A percentile compares a stretch with the other conserved stretches of the same genome.
These are phyloP conservation scores for Apantesis nais DNA, from an alignment of 2,888 invertebrate species.

Conservation along the genomic window DNA sequence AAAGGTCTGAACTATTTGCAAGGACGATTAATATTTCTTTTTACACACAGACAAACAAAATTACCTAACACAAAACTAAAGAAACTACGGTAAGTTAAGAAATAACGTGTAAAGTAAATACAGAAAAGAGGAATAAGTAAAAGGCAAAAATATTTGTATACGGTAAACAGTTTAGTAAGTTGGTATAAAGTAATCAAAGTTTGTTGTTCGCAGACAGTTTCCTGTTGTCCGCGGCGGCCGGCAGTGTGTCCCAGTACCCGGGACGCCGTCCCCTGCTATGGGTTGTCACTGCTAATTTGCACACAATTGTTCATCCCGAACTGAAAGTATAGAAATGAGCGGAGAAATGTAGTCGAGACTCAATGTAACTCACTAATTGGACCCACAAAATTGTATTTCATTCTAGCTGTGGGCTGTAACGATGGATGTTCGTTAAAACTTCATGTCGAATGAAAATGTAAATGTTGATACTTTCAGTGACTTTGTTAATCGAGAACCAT, in stretches of 20 bases:
- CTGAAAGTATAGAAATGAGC: constrained; percentile 78
- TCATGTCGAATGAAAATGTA: constrained; percentile 64
- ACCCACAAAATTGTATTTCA: constrained; percentile 65
- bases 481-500: constrained; percentile 58
- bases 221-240: constrained; percentile 15
- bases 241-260: constrained; percentile 57
- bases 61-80: neutral
- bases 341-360: constrained; percentile 69
- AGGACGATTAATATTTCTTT: constrained; percentile 69
- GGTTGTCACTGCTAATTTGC: constrained; percentile 81
- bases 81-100: neutral
- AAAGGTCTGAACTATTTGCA: constrained; percentile 72
- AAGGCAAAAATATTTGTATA: constrained; percentile 11
- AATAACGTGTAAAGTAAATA: neutral
- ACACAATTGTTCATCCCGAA: constrained; percentile 79
- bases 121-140: constrained; percentile 6
- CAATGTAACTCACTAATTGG: constrained; percentile 76
- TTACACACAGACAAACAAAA: constrained; percentile 51
- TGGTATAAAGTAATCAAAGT: constrained; percentile 13
- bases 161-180: constrained; percentile 15
- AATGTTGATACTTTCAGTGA: constrained; percentile 60
- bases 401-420: constrained; percentile 52
- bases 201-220: constrained; percentile 16
- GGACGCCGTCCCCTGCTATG: constrained; percentile 63
- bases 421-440: constrained; percentile 69